Evolutionary conservation across 2,888 invertebrate species (phyloP), one percentile per base, ranked within the genome.

Genomic region (Apocheima hispidaria): DNA sequence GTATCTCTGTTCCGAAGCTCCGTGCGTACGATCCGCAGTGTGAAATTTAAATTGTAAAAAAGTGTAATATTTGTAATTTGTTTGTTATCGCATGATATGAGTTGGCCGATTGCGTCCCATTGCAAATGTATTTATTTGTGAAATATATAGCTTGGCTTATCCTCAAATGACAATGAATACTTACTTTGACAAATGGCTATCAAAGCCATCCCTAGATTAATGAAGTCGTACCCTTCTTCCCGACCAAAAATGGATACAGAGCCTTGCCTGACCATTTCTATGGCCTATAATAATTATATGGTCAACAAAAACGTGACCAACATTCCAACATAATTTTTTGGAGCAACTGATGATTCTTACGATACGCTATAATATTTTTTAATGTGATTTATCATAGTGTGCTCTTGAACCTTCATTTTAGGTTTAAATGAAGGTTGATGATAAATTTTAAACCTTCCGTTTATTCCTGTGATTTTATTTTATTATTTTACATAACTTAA

Each of bases 221-320:
- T 63, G 61, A 51, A 36, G 56, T 50, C 43, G 54, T 68, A 7
- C 69, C 43, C 36, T 30, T 44, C 35, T 49, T 53, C 35, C 36
- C 38, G 12, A 4, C 43, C 41, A 23, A 35, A 53, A 7, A 53
- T 14, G 49, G 50, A 5, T 30, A 43, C 50, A 44, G 56, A 74
- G 65, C 83, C 81, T 82, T 81, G 81, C 48, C n/a, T 54, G 60
- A 60, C 71, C 72, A 63, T 72, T 72, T 75, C 64, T 73, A 75
- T 74, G 56, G 71, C 26, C 66, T 57, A 71, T 71, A 72, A 73
- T 72, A 72, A 64, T 70, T 72, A 73, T 73, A 78, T 79, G 74
- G 67, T 41, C 53, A 52, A 23, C 10, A n/a, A 14, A 56, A 16
- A 69, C 82, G 79, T 79, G 82, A 16, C 20, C 2, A 7, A 80